A percentile compares a stretch with the other conserved stretches of the same genome.
Evolutionary conservation across 2,888 invertebrate genomes (phyloP).

Genomic region (Notocelia uddmanniana): DNA sequence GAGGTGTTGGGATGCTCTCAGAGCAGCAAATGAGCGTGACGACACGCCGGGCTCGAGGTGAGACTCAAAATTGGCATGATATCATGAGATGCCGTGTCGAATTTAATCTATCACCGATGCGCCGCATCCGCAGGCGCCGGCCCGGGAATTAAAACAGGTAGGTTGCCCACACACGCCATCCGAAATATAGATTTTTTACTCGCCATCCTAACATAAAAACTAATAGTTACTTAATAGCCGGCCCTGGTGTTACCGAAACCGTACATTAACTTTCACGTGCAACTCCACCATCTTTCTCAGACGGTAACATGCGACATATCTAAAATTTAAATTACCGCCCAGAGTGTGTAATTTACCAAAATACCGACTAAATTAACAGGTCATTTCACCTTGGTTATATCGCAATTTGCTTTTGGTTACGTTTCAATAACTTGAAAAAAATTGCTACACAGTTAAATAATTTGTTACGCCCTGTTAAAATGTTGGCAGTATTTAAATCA

Average conservation of each 20-base stretch:
- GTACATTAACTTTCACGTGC: slow-evolving; percentile 59
- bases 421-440: slow-evolving; percentile 34
- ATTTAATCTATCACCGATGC: slow-evolving; percentile 84
- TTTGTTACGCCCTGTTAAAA: slow-evolving; percentile 39
- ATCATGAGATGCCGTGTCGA: slow-evolving; percentile 83
- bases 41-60: slow-evolving; percentile 66
- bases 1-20: slow-evolving; percentile 57
- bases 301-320: slow-evolving; percentile 56
- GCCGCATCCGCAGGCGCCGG: slow-evolving; percentile 75
- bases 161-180: slow-evolving; percentile 73
- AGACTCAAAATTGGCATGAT: slow-evolving; percentile 81
- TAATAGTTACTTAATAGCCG: slow-evolving; percentile 57
- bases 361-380: slow-evolving; percentile 44
- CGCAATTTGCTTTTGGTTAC: slow-evolving; percentile 31
- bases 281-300: slow-evolving; percentile 58
- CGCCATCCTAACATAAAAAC: slow-evolving; percentile 61
- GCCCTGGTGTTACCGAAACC: slow-evolving; percentile 63
- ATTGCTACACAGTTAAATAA: slow-evolving; percentile 36
- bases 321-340: slow-evolving; percentile 49
- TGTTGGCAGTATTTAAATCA: slow-evolving; percentile 36
- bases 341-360: slow-evolving; percentile 42
- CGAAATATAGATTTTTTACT: slow-evolving; percentile 57
- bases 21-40: slow-evolving; percentile 75
- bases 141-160: slow-evolving; percentile 74
- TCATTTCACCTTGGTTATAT: slow-evolving; percentile 39